Percentiles rank a stretch among this genome's conserved stretches.
phyloP scores from a whole-genome alignment of 2,888 invertebrate species.

The Parnassius orleans region DNA sequence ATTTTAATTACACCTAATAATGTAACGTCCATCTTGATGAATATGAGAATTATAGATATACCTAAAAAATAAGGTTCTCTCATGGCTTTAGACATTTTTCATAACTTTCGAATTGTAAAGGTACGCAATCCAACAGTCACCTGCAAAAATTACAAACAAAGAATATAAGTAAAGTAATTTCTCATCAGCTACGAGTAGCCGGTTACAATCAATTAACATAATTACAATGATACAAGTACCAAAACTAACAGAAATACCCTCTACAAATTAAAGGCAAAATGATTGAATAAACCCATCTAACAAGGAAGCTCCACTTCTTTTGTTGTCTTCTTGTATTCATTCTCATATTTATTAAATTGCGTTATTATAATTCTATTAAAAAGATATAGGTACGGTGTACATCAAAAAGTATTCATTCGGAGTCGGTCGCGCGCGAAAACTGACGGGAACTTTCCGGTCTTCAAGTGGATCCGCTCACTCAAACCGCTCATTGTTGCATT shows the following conservation, averaged over 20 bases:
- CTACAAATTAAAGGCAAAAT: conserved; percentile 37
- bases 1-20: too few relatives aligned
- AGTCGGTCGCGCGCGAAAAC: conserved; percentile 69
- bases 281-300: conserved; percentile 39
- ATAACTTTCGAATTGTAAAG: too few relatives aligned
- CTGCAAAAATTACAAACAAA: not conserved
- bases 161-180: too few relatives aligned
- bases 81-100: too few relatives aligned
- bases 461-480: conserved; percentile 58
- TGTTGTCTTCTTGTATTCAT: conserved; percentile 43
- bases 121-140: too few relatives aligned
- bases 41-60: too few relatives aligned
- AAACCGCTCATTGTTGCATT: conserved; percentile 32
- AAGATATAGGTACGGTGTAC: conserved; percentile 59
- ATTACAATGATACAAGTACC: conserved; percentile 30
- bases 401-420: conserved; percentile 54
- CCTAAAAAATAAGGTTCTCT: too few relatives aligned
- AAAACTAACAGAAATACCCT: conserved; percentile 35
- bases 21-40: too few relatives aligned
- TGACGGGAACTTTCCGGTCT: conserved; percentile 72
- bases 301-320: conserved; percentile 40
- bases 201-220: conserved; percentile 25
- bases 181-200: not conserved
- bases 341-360: conserved; percentile 51
- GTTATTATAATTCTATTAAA: conserved; percentile 72